Evolutionary conservation across 2,888 invertebrate genomes (phyloP).

Genomic region (Euplagia quadripunctaria): DNA sequence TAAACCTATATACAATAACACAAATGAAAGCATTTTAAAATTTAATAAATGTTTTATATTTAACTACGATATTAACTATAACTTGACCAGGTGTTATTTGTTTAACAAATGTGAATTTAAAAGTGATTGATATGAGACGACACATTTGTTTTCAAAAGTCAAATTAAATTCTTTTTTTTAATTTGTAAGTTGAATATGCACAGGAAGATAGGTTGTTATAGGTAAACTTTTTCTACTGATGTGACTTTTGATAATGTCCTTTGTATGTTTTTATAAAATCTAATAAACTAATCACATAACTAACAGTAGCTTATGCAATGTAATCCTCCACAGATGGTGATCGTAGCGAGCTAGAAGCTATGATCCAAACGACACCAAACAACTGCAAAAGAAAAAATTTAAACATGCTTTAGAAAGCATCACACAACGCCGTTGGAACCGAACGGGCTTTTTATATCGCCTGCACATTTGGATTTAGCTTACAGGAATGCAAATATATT

Average conservation of each 20-base stretch:
- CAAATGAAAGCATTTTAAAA: background rate
- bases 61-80: background rate
- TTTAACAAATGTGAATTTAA: too few relatives aligned
- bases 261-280: conserved; percentile 35
- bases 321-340: conserved; percentile 88
- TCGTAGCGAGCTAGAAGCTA: conserved; percentile 88
- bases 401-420: conserved; percentile 87
- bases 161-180: background rate
- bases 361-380: conserved; percentile 88
- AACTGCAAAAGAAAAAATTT: conserved; percentile 88
- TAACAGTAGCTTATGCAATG: conserved; percentile 84
- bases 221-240: background rate
- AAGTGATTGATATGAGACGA: background rate
- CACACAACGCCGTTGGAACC: conserved; percentile 77
- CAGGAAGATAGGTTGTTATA: background rate
- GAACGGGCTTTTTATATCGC: conserved; percentile 84
- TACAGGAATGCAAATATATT: conserved; percentile 80
- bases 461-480: conserved; percentile 84
- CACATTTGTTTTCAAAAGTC: background rate
- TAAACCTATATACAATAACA: background rate
- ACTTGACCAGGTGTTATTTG: background rate
- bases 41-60: background rate
- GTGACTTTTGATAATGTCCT: conserved; percentile 33
- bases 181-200: background rate
- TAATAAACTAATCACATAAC: conserved; percentile 67